phyloP scores from a whole-genome alignment of 2,888 invertebrate species.

The Lissocephala sabroskyi region DNA sequence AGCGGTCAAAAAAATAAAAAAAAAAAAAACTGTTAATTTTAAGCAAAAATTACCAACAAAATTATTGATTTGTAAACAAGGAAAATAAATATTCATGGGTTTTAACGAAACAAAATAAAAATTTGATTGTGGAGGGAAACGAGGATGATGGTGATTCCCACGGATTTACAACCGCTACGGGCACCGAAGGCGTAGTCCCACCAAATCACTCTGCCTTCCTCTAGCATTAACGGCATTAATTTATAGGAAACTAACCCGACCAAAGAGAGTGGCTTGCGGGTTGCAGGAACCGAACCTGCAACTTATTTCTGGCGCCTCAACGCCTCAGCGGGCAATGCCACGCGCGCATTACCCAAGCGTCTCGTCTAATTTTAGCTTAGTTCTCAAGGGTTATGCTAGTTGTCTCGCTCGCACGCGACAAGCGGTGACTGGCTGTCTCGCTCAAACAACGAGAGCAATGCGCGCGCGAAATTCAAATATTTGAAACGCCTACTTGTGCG shows the following conservation, averaged over 20 bases:
- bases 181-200: constrained; percentile 69
- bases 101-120: constrained; percentile 36
- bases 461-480: too few relatives aligned
- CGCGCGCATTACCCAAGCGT: too few relatives aligned
- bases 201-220: constrained; percentile 58
- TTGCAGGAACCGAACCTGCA: too few relatives aligned
- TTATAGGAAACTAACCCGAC: constrained; percentile 60
- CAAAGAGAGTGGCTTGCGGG: constrained; percentile 65
- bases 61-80: too few relatives aligned
- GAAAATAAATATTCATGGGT: constrained; percentile 58
- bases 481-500: too few relatives aligned
- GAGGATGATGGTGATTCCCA: constrained; percentile 68
- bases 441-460: too few relatives aligned
- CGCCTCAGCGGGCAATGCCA: too few relatives aligned
- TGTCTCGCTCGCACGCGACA: too few relatives aligned
- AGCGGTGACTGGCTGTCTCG: too few relatives aligned
- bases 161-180: constrained; percentile 65
- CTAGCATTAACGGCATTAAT: constrained; percentile 60
- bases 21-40: not conserved
- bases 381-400: too few relatives aligned
- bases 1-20: not conserved
- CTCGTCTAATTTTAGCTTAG: too few relatives aligned
- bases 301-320: too few relatives aligned
- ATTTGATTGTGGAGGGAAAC: constrained; percentile 58
- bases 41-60: not conserved